Percentiles rank a stretch among this genome's conserved stretches.
phyloP scores from a whole-genome alignment of 2,888 invertebrate species.

The Coelinius sp. region DNA sequence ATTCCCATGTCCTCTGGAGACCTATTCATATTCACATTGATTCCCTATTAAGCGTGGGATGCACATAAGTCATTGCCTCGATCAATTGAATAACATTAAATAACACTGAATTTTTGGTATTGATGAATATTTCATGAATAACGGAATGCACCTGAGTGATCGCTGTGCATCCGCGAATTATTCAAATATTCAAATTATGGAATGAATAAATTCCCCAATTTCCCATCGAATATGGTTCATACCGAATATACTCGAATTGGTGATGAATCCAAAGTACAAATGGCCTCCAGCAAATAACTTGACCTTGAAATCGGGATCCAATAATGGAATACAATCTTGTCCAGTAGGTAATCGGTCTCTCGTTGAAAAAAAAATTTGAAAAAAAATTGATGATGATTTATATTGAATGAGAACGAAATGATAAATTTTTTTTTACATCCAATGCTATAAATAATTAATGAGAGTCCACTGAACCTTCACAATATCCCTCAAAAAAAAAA shows the following conservation, averaged over 20 bases:
- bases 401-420: not conserved
- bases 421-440: not conserved
- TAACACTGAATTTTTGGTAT: not conserved
- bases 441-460: not conserved
- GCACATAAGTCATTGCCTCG: not conserved
- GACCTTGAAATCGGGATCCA: not conserved
- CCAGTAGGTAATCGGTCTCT: not conserved
- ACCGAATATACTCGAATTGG: not conserved
- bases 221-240: not conserved
- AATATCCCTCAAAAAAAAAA: not conserved
- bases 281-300: not conserved
- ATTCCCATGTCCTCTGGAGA: not conserved
- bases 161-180: constrained; percentile 2
- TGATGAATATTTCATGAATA: constrained; percentile 8
- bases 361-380: not conserved
- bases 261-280: not conserved
- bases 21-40: too few relatives aligned
- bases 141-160: not conserved
- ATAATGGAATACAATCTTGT: not conserved
- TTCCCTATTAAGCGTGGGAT: too few relatives aligned
- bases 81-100: constrained; percentile 2
- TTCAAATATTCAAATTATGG: constrained; percentile 3
- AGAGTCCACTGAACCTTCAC: constrained; percentile 3
- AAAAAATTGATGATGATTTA: constrained; percentile 5
- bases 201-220: not conserved